These are phyloP conservation scores for Microcebus murinus DNA, from an alignment of 2,113 vertebrate species.

Conservation along the genomic window DNA sequence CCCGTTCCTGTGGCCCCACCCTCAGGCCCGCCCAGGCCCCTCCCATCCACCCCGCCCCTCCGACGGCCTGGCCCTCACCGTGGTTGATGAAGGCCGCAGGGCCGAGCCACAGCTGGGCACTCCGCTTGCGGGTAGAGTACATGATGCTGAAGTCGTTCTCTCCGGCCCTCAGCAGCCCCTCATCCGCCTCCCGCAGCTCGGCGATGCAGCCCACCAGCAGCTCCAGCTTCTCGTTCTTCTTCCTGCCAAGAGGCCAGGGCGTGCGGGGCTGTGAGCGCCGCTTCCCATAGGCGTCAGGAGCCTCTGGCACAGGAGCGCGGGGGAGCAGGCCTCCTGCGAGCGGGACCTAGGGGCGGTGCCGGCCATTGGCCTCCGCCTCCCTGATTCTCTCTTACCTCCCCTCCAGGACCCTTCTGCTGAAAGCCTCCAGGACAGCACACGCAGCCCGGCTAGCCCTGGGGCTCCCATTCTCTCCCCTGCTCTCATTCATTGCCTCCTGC, in stretches of 20 bases:
- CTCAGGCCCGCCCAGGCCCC: no score
- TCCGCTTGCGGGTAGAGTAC: conserved; percentile 95
- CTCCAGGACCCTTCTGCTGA: neutral
- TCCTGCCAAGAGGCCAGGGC: conserved; percentile 82
- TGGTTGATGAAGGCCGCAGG: conserved; percentile 97
- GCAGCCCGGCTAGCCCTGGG: no score
- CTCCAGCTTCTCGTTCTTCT: conserved; percentile 81
- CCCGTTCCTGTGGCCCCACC: accelerated
- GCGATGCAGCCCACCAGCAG: conserved; percentile 94
- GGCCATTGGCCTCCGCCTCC: neutral
- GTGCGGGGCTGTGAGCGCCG: neutral
- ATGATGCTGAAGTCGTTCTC: conserved; percentile 97
- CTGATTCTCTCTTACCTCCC: neutral
- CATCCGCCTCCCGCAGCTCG: conserved; percentile 90
- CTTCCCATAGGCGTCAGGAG: neutral
- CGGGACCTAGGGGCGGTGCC: accelerated
- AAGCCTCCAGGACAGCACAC: neutral
- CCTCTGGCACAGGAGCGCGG: no score
- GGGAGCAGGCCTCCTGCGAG: neutral
- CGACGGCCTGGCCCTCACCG: conserved; percentile 79
- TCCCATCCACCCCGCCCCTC: accelerated
- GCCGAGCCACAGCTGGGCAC: conserved; percentile 94
- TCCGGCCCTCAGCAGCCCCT: conserved; percentile 89
- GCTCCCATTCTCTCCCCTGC: neutral
- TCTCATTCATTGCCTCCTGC: neutral